phyloP scores from a whole-genome alignment of 2,888 invertebrate genomes.

The Xylota segnis region DNA sequence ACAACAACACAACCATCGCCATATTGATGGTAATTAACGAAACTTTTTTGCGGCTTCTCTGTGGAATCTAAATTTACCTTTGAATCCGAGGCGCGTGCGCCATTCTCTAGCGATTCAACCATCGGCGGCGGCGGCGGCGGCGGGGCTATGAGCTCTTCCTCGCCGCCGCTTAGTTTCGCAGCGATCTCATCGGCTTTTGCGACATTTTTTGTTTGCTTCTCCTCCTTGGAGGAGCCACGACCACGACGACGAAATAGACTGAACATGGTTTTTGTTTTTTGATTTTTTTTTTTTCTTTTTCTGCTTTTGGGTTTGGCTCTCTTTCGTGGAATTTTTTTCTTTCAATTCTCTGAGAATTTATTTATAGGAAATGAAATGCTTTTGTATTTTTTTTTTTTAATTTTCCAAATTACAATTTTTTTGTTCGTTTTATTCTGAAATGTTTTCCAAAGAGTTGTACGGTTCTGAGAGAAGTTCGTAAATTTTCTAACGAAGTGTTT shows the following conservation, averaged over 20 bases:
- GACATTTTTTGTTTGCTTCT: conserved; percentile 59
- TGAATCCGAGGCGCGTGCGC: conserved; percentile 57
- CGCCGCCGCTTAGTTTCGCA: conserved; percentile 26
- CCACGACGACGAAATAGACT: conserved; percentile 68
- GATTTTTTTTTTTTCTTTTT: background rate
- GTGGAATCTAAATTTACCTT: conserved; percentile 76
- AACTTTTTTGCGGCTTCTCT: conserved; percentile 56
- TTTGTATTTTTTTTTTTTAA: conserved; percentile 16
- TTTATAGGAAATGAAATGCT: conserved; percentile 66
- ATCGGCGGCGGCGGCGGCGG: conserved; percentile 5
- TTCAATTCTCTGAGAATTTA: conserved; percentile 60
- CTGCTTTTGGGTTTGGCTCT: conserved; percentile 16
- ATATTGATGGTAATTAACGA: conserved; percentile 55
- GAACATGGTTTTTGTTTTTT: conserved; percentile 54
- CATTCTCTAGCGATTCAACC: conserved; percentile 19
- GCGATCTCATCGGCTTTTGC: conserved; percentile 57
- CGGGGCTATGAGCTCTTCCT: conserved; percentile 35
- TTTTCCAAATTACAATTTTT: conserved; percentile 40
- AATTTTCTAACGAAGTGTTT: conserved; percentile 13
- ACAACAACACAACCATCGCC: conserved; percentile 68
- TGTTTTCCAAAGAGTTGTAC: conserved; percentile 39
- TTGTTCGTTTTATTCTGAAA: conserved; percentile 48
- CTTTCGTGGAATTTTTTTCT: conserved; percentile 14
- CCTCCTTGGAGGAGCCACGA: conserved; percentile 62
- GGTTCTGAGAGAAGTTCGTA: conserved; percentile 14